Base-by-base conservation (phyloP, 2,888 invertebrate species). In the Tinea semifulvella region DNA sequence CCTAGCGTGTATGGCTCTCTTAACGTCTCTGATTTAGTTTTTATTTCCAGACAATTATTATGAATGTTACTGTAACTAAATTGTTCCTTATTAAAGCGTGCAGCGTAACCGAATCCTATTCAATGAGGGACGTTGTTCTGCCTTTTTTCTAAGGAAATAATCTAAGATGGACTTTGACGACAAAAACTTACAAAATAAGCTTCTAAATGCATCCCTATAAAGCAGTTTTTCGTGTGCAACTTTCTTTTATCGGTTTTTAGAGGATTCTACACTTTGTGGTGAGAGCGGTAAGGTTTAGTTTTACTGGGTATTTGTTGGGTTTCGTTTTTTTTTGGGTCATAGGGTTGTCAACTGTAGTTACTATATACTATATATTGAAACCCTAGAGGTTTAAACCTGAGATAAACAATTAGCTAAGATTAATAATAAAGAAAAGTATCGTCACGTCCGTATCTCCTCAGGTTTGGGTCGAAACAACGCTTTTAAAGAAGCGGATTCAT, bases 81-180 rank as follows among this genome's bases (percentile, higher is more conserved):
- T 22, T 40, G 40, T 40, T 45, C 18, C 50, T 51, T 48, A 48
- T 48, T 50, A 52, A 50, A 45, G 48, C 48, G 49, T 51, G 44
- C 36, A 36, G 45, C 45, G 47, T 49, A 50, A 50, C 50, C 46
- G 47, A 49, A 49, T 27, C 42, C 42, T 42, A 48, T 50, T 48
- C 50, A 51, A 50, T 48, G 48, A 48, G 50, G 48, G 51, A 53
- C 53, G 53, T 53, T 53, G 47, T 45, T 51, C 51, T 50, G 52
- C 52, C 53, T 53, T 56, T 44, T 52, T 60, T 60, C 56, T 52
- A 49, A 52, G 52, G 57, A 59, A 55, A 51, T 54, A 54, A 52
- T 53, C 52, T 52, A 52, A 52, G 58, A 57, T 54, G 55, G 53
- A 46, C 49, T 51, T 49, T 10, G 40, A 53, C 56, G 45, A 44